These are phyloP conservation scores for Actinemys pallida DNA, from an alignment of 2,113 vertebrate genomes.

Conservation along the genomic window DNA sequence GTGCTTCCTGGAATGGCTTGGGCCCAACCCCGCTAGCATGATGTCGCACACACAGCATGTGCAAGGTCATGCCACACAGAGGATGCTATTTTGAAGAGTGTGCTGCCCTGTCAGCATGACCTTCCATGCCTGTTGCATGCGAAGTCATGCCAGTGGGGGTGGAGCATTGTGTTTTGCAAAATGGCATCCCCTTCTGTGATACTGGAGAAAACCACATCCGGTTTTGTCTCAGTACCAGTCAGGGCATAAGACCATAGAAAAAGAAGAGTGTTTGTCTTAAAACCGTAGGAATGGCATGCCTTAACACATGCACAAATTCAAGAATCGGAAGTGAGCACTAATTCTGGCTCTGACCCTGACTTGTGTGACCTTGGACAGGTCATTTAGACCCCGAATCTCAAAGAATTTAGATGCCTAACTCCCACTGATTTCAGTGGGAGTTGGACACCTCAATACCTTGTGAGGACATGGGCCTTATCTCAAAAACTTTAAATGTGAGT, in stretches of 20 bases:
- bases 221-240: neutral
- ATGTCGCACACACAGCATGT: no score
- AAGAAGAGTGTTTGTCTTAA: neutral
- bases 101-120: no score
- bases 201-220: neutral
- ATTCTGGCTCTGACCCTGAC: neutral
- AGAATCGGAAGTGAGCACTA: neutral
- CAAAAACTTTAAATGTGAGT: neutral
- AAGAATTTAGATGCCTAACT: neutral
- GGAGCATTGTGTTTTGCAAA: no score
- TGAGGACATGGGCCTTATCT: neutral
- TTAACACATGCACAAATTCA: neutral
- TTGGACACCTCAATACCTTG: neutral
- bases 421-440: neutral
- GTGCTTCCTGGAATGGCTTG: no score
- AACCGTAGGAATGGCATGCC: neutral
- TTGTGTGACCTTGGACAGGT: neutral
- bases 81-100: no score
- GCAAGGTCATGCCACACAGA: no score
- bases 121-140: no score
- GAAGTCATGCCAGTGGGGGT: no score
- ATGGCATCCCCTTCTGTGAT: no score
- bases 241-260: neutral
- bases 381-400: neutral
- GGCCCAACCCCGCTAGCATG: no score